phyloP scores from a whole-genome alignment of 2,888 invertebrate genomes.

The Lasioglossum figueresi region DNA sequence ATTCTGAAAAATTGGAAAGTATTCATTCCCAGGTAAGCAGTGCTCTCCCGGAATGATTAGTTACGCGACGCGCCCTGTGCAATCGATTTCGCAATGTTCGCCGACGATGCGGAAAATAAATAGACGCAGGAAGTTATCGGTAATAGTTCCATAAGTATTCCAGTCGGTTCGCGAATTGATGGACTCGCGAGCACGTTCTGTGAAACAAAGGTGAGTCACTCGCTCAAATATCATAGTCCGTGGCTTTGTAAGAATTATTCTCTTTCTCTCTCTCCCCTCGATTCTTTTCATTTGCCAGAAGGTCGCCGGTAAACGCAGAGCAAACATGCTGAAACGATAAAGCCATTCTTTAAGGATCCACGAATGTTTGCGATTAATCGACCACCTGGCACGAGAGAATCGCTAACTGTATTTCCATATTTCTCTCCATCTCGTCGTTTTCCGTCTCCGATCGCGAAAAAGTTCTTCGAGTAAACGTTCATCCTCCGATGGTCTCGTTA shows the following conservation, averaged over 20 bases:
- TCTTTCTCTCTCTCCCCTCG: background rate
- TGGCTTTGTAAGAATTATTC: conserved; percentile 3
- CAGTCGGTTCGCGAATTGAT: background rate
- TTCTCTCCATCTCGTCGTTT: background rate
- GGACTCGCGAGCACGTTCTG: background rate
- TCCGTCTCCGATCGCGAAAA: background rate
- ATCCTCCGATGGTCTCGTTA: background rate
- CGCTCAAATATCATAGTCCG: background rate
- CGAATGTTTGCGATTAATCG: conserved; percentile 5
- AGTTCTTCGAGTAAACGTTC: background rate
- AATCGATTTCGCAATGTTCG: conserved; percentile 5
- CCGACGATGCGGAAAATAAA: conserved; percentile 46
- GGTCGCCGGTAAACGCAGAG: background rate
- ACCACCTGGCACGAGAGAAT: background rate
- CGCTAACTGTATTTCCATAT: background rate
- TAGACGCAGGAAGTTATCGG: conserved; percentile 18
- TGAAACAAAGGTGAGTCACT: conserved; percentile 8
- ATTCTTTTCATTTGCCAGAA: background rate
- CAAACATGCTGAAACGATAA: background rate
- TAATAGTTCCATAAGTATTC: background rate
- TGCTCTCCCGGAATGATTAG: background rate
- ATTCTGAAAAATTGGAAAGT: background rate
- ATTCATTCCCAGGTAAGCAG: background rate
- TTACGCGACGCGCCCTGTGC: background rate
- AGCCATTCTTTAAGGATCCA: background rate